Evolutionary conservation across 2,797 vertebrate species (phyloP).

Genomic region (Lerista edwardsae): DNA sequence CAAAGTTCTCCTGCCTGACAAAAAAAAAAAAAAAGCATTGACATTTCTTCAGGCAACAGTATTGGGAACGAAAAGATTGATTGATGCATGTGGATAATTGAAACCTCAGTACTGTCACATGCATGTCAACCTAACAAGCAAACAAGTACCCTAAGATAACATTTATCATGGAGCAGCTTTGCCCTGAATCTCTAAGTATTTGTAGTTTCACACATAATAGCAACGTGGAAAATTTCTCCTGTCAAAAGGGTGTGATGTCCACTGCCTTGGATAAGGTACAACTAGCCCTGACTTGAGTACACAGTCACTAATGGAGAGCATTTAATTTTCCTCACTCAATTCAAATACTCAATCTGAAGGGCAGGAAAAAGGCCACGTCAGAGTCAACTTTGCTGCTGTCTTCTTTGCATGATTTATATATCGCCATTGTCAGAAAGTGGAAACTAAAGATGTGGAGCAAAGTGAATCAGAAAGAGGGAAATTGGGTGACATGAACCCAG

Average conservation of each 20-base stretch:
- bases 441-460: no score
- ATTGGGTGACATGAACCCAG: background rate
- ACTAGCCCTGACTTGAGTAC: conserved; percentile 1
- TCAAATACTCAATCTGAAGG: background rate
- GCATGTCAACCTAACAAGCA: conserved; percentile 73
- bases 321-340: background rate
- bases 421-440: background rate
- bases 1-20: conserved; percentile 83
- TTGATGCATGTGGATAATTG: conserved; percentile 82
- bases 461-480: background rate
- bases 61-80: conserved; percentile 79
- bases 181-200: conserved; percentile 45
- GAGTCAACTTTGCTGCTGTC: background rate
- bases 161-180: conserved; percentile 70
- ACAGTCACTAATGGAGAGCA: conserved; percentile 53
- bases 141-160: conserved; percentile 65
- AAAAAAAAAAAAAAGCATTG: conserved; percentile 83
- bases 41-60: conserved; percentile 81
- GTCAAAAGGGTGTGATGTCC: conserved; percentile 50
- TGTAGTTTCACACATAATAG: conserved; percentile 35
- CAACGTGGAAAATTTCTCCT: conserved; percentile 55
- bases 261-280: conserved; percentile 45
- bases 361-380: background rate
- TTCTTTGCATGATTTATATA: background rate
- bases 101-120: conserved; percentile 79